Evolutionary conservation across 2,113 vertebrate genomes (phyloP), one percentile per base, ranked within the genome.

Genomic region (Pluvianellus socialis): DNA sequence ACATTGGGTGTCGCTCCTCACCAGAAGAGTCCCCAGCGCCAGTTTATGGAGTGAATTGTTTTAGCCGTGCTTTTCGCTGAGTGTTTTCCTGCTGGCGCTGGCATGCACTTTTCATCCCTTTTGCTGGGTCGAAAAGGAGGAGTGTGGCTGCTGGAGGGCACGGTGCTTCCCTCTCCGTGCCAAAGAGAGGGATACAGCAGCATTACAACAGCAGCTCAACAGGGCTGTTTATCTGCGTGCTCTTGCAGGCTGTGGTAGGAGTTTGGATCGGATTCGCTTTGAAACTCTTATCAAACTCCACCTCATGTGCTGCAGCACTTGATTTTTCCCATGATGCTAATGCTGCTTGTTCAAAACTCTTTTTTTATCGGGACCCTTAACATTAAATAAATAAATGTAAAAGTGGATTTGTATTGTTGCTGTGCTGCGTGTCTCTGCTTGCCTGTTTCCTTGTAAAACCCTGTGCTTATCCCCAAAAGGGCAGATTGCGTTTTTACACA

Each of bases 71-170:
- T 73, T 59, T 66, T 53, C 1, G 1, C 53, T 2, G 61, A 35
- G n/a, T 33, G 42, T 52, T 42, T 19, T 2, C 27, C 12, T 0
- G 5, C 28, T 2, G 2, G 38, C 8, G 10, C 10, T 74, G 17
- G 33, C n/a, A 1, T 12, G 23, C 1, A 7, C 62, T 77, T 10
- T 10, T 21, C 7, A 1, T 17, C 35, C 30, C 42, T 42, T 11
- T 12, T 0, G 3, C n/a, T 4, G 61, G 23, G 24, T 0, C 2
- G 3, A 2, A 61, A 3, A 22, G 53, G 24, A 50, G 28, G 11
- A 74, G n/a, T 2, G 5, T 0, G 12, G n/a, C 71, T 44, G 61
- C 19, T 23, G 61, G 44, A 59, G 49, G 73, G 74, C 63, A 32
- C 44, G 0, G 14, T 52, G 75, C 71, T 42, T 14, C 53, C 47